Conservation (phyloP, 2,888 invertebrate genomes). For the Platerodrilus igneus region DNA sequence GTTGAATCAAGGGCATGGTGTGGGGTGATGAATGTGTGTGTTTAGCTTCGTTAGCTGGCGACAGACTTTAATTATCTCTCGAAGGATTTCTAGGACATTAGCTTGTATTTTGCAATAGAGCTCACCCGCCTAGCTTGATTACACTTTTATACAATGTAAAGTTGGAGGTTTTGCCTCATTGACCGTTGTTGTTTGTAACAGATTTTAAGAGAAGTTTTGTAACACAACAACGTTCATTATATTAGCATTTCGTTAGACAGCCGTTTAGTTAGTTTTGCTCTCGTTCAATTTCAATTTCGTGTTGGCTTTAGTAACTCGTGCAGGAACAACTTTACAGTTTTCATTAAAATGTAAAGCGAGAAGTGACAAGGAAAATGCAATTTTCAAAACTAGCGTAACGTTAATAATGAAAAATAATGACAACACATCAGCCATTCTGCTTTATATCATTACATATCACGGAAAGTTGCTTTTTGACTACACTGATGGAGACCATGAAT, state of each 20-base stretch:
- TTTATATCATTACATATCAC: constrained; percentile 48
- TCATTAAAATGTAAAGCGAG: constrained; percentile 26
- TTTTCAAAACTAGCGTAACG: constrained; percentile 46
- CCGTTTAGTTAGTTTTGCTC: too few species aligned
- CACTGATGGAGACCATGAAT: too few species aligned
- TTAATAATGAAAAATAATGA: constrained; percentile 49
- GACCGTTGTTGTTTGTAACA: constrained; percentile 19
- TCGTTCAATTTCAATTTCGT: too few species aligned
- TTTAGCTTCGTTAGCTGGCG: constrained; percentile 46
- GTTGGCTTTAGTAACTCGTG: too few species aligned
- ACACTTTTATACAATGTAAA: constrained; percentile 33
- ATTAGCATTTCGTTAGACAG: too few species aligned
- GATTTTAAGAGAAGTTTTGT: constrained; percentile 19
- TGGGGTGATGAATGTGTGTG: constrained; percentile 42
- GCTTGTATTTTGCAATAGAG: constrained; percentile 35
- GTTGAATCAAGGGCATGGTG: constrained; percentile 26
- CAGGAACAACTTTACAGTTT: constrained; percentile 30
- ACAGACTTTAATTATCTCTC: constrained; percentile 48
- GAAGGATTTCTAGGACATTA: constrained; percentile 42
- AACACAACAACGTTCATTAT: too few species aligned
- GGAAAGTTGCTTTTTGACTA: constrained; percentile 39
- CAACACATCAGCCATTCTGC: constrained; percentile 44
- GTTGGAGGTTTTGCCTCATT: constrained; percentile 22
- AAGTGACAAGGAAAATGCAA: constrained; percentile 40
- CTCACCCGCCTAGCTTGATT: constrained; percentile 33